Base-by-base conservation (phyloP, 1,140 invertebrate genomes). In the Atta cephalotes region DNA sequence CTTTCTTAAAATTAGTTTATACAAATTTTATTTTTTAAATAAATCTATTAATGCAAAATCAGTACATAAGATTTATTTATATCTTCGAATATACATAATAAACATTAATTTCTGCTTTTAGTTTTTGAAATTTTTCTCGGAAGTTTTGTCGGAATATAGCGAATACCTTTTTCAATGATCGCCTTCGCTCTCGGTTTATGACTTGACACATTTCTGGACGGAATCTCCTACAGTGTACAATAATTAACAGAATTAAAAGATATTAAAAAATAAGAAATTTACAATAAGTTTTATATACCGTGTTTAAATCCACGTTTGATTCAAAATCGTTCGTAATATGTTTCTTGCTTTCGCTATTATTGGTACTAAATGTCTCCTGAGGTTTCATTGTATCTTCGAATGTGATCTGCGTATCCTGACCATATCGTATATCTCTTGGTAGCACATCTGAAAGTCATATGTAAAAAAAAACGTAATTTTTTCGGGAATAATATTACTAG, bases 271-370 rank as follows among this genome's bases (percentile, higher is more conserved):
- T 31, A 28, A 35, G 3, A 25, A 25, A 74, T 62, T 76, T 62
- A 49, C 0, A 25, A 62, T 10, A 62, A 82, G 12, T 72, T 31
- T 51, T 39, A 68, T 18, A 10, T 84, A 89, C 88, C 60, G 68
- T 12, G 10, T 25, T 28, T 6, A 89, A 12, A 45, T 90, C 68
- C 18, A 80, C 80, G 12, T 86, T 87, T 0, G 89, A 88, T 49
- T 72, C 58, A 6, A 81, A 78, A 25, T 90, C 89, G 1, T 25
- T 74, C 3, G 21, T 51, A 0, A 78, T 49, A 4, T 53, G 7
- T n/a, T 56, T 70, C 5, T 1, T 76, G 6, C 10, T 51, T 12
- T 18, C 78, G 0, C 21, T 78, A 25, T 91, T 84, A n/a, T 90
- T 82, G 2, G 16, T 86, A 25, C 31, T 79, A 39, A 71, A 79